Evolutionary conservation across 92 coral and sea anemone genomes (phyloP).

Genomic region (Anthopleura xanthogrammica): DNA sequence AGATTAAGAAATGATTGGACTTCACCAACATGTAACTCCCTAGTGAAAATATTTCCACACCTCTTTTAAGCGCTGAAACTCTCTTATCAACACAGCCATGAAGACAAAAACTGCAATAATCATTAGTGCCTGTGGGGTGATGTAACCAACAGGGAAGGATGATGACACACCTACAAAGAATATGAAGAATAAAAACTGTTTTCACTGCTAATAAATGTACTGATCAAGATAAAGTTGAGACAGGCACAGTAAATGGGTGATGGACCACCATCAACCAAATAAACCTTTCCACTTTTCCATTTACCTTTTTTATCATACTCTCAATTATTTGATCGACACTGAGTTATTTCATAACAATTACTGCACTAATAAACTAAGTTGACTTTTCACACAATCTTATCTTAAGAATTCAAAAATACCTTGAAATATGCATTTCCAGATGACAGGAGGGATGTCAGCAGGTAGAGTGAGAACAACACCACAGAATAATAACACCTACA

Average conservation of each 20-base stretch:
- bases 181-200: not conserved
- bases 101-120: not conserved
- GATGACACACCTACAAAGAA: not conserved
- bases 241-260: too few relatives aligned
- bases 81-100: slow-evolving; percentile 18
- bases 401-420: not conserved
- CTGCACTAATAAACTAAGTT: too few relatives aligned
- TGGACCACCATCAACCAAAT: too few relatives aligned
- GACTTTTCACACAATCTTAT: not conserved
- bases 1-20: too few relatives aligned
- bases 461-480: slow-evolving; percentile 21
- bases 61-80: slow-evolving; percentile 25
- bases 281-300: too few relatives aligned
- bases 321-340: too few relatives aligned
- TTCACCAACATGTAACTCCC: too few relatives aligned
- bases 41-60: slow-evolving; percentile 1
- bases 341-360: too few relatives aligned
- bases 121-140: slow-evolving; percentile 6
- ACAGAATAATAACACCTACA: slow-evolving; percentile 10
- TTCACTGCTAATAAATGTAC: too few relatives aligned
- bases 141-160: not conserved
- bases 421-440: slow-evolving; percentile 26
- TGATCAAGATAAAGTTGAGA: too few relatives aligned
- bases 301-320: too few relatives aligned
- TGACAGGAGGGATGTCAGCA: slow-evolving; percentile 14